Percentiles rank a stretch among this genome's conserved stretches.
phyloP scores from a whole-genome alignment of 2,888 invertebrate genomes.

The Drosophila affinis region DNA sequence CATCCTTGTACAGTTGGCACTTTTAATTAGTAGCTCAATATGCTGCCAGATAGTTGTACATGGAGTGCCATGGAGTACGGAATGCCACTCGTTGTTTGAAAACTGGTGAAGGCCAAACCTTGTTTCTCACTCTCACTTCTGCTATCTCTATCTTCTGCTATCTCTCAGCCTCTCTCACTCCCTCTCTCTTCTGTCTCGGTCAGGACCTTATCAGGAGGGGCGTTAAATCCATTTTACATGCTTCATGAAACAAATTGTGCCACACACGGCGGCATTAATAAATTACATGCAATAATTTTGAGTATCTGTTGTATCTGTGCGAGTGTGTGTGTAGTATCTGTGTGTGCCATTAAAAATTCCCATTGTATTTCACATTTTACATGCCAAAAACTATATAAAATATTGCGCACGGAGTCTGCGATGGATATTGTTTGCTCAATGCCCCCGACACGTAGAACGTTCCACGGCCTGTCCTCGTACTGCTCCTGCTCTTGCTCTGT shows the following conservation, averaged over 20 bases:
- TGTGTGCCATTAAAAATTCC: slow-evolving; percentile 57
- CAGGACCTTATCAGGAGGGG: slow-evolving; percentile 38
- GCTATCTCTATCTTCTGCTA: slow-evolving; percentile 1
- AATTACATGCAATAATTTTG: slow-evolving; percentile 63
- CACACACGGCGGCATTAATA: slow-evolving; percentile 64
- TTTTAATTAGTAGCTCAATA: slow-evolving; percentile 70
- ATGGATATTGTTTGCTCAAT: slow-evolving; percentile 8
- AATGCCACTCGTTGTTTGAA: not conserved
- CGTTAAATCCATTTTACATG: slow-evolving; percentile 67
- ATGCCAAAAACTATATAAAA: slow-evolving; percentile 21
- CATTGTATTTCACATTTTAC: slow-evolving; percentile 55
- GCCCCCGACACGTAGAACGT: not conserved
- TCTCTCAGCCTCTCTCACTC: not conserved
- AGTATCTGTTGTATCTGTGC: slow-evolving; percentile 1
- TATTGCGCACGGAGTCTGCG: slow-evolving; percentile 16
- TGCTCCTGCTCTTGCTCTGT: not conserved
- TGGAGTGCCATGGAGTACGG: not conserved
- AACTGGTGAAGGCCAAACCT: slow-evolving; percentile 35
- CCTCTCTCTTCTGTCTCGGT: not conserved
- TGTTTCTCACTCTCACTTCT: slow-evolving; percentile 26
- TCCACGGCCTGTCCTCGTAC: not conserved
- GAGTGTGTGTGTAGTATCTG: not conserved
- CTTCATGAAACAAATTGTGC: slow-evolving; percentile 63
- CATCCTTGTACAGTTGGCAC: slow-evolving; percentile 26
- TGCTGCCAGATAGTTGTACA: slow-evolving; percentile 46